Percentiles rank a stretch among this genome's conserved stretches.
Evolutionary conservation across 2,797 vertebrate species (phyloP).

Genomic region (Falco berigora): DNA sequence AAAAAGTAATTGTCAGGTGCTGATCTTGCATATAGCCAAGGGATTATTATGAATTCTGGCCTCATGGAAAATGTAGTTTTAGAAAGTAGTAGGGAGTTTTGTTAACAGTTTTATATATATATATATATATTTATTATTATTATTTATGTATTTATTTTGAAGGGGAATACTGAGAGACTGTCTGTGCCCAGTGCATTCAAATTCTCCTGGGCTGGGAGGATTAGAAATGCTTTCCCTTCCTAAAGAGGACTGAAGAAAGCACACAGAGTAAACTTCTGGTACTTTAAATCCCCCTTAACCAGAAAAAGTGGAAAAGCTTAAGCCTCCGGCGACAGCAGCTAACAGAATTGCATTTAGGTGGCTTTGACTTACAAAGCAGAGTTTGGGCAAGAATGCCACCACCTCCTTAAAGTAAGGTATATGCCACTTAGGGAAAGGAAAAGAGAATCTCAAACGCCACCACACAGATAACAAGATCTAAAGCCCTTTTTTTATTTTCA

Average conservation of each 20-base stretch:
- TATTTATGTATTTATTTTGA: neutral
- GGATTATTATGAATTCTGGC: neutral
- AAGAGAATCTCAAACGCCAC: neutral
- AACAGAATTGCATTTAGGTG: neutral
- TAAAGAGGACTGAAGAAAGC: neutral
- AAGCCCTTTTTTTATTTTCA: neutral
- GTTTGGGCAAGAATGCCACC: neutral
- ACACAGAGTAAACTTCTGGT: neutral
- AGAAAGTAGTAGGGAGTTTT: neutral
- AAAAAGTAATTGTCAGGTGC: neutral
- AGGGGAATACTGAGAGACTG: neutral
- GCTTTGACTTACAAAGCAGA: neutral
- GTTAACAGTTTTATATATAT: neutral
- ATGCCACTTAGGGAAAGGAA: neutral
- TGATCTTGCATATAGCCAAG: neutral
- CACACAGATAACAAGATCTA: neutral
- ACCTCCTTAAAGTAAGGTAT: neutral
- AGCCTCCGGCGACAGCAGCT: neutral
- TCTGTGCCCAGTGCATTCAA: neutral
- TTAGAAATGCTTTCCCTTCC: neutral
- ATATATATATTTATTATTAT: too few relatives aligned
- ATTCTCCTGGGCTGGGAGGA: neutral
- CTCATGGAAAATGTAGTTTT: neutral
- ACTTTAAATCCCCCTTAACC: neutral
- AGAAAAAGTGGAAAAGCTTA: neutral